These are phyloP conservation scores for Augochlorella aurata DNA, from an alignment of 2,888 invertebrate species.

Conservation along the genomic window DNA sequence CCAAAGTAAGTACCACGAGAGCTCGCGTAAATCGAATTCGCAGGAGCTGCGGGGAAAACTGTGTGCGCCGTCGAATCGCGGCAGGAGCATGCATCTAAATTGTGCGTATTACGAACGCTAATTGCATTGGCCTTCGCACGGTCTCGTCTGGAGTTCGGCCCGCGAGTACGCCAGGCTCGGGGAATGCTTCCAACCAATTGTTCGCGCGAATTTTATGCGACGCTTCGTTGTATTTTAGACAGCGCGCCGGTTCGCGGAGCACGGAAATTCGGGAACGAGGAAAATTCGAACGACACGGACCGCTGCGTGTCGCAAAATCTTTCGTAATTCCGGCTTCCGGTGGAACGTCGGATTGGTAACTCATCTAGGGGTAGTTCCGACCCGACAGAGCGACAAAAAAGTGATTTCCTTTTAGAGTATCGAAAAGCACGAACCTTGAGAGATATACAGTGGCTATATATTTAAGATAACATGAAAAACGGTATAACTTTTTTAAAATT, in stretches of 20 bases:
- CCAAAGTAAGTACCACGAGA: not conserved
- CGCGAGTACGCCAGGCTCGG: not conserved
- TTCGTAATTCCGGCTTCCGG: not conserved
- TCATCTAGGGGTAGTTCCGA: not conserved
- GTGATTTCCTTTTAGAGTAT: not conserved
- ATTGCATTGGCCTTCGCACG: constrained; percentile 14
- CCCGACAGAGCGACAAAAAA: not conserved
- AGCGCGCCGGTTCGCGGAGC: not conserved
- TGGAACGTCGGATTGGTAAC: constrained; percentile 7
- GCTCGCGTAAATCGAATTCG: constrained; percentile 5
- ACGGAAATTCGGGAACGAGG: constrained; percentile 15
- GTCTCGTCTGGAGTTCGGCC: not conserved
- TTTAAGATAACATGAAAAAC: too few species aligned
- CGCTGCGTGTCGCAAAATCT: not conserved
- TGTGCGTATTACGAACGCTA: constrained; percentile 18
- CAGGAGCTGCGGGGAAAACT: not conserved
- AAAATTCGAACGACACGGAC: constrained; percentile 17
- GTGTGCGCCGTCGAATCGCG: not conserved
- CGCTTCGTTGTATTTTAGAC: not conserved
- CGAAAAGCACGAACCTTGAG: too few species aligned
- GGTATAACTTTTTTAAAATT: too few species aligned
- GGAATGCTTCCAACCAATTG: not conserved
- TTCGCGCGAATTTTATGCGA: constrained; percentile 6
- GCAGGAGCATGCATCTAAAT: constrained; percentile 21
- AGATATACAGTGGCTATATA: too few species aligned